Evolutionary conservation across 2,888 invertebrate genomes (phyloP), one percentile per base, ranked within the genome.

Genomic region (Eristalinus aeneus): DNA sequence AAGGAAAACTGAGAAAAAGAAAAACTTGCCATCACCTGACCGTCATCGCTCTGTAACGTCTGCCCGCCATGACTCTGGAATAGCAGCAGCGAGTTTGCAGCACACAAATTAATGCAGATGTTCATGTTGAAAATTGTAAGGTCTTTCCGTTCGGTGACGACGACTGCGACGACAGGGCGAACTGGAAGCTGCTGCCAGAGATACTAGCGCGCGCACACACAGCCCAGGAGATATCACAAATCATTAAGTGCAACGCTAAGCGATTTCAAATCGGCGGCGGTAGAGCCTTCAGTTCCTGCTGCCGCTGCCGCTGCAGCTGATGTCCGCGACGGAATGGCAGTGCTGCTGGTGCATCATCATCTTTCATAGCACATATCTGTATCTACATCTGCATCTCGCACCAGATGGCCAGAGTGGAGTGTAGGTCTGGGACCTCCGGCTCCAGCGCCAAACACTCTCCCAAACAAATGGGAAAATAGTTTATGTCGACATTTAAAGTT

Each of bases 401-500:
- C 73, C 82, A 86, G 85, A 86, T 86, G 82, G 81, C 58, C 72
- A 56, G 79, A 64, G 72, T 60, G 61, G 79, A 64, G 72, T 60
- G 67, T 79, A 79, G 65, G 74, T 85, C 78, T 76, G 72, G 64
- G 80, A 77, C 73, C 68, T 69, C 54, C 46, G 39, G 36, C 64
- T 61, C 58, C 69, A 63, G 61, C 63, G 61, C 36, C 31, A 72
- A 71, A 71, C 72, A 63, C 75, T 80, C 80, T 61, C 73, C 12
- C 54, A 78, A 74, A 74, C 82, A 82, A 86, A 86, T 86, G 86
- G 71, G 86, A 86, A 86, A 83, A 87, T 87, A 75, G 87, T 87
- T 87, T 87, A 87, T 83, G 87, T 79, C 87, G 83, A 87, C 87
- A 87, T 87, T 87, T 83, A 74, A 79, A 87, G 81, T 83, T 78